These are phyloP conservation scores for Anseranas semipalmata DNA, from an alignment of 2,113 vertebrate species.

Conservation along the genomic window DNA sequence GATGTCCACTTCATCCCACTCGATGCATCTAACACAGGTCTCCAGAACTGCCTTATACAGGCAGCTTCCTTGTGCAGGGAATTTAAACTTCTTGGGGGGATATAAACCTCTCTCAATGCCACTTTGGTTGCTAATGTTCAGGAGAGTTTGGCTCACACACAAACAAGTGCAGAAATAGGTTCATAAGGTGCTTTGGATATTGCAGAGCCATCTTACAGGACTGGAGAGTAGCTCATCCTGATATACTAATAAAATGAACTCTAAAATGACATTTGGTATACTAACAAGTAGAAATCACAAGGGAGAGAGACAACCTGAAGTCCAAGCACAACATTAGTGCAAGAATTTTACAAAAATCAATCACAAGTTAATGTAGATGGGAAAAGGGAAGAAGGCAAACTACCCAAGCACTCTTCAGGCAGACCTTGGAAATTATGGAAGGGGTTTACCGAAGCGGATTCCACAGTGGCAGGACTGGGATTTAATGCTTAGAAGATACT, in stretches of 20 bases:
- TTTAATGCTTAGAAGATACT: neutral
- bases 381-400: neutral
- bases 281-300: neutral
- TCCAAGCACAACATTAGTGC: neutral
- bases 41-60: neutral
- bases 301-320: neutral
- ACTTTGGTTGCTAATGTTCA: neutral
- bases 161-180: neutral
- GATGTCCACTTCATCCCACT: neutral
- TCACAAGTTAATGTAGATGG: neutral
- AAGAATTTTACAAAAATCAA: constrained; percentile 27
- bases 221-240: neutral
- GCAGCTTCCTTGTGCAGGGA: neutral
- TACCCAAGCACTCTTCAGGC: neutral
- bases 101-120: neutral
- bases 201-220: neutral
- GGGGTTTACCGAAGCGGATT: neutral
- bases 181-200: neutral
- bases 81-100: neutral
- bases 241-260: neutral
- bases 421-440: neutral
- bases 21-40: neutral
- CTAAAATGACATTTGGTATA: neutral
- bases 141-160: neutral
- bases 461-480: neutral